Evolutionary conservation across 2,888 invertebrate genomes (phyloP).

Genomic region (Oxystoma pomonae): DNA sequence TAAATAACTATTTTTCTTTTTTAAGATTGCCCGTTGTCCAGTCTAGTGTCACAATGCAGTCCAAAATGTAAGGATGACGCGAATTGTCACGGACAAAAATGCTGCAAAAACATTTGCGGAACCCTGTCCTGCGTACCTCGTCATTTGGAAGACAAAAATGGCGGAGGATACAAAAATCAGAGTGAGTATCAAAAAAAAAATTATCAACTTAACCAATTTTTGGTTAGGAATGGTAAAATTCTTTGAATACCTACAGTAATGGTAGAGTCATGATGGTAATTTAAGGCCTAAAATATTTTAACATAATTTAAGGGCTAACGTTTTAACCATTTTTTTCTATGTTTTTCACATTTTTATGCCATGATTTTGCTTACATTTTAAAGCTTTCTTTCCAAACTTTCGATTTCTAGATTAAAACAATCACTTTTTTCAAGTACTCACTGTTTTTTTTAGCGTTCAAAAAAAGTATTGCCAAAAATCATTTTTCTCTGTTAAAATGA

Average conservation of each 20-base stretch:
- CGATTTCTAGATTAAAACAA: too few relatives aligned
- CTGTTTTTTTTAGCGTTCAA: too few relatives aligned
- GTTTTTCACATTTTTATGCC: slow-evolving; percentile 2
- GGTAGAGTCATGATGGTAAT: too few relatives aligned
- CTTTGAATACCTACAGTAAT: not conserved
- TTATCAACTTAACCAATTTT: not conserved
- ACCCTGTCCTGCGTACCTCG: slow-evolving; percentile 59
- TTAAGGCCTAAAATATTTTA: too few relatives aligned
- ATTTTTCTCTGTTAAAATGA: too few relatives aligned
- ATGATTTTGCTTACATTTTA: too few relatives aligned
- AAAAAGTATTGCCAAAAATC: too few relatives aligned
- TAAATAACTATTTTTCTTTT: too few relatives aligned
- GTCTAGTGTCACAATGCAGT: slow-evolving; percentile 62
- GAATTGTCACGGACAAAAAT: slow-evolving; percentile 62
- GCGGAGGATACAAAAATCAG: slow-evolving; percentile 33
- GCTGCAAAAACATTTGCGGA: slow-evolving; percentile 68
- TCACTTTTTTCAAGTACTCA: too few relatives aligned
- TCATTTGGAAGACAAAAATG: slow-evolving; percentile 31
- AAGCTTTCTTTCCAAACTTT: too few relatives aligned
- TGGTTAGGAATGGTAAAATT: not conserved
- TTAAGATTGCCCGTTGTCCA: slow-evolving; percentile 57
- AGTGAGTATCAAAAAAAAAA: slow-evolving; percentile 25
- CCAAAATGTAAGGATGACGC: slow-evolving; percentile 65
- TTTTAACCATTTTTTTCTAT: too few relatives aligned
- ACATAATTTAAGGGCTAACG: too few relatives aligned